These are phyloP conservation scores for Sphenodon punctatus DNA, from an alignment of 2,797 vertebrate genomes.

Conservation along the genomic window DNA sequence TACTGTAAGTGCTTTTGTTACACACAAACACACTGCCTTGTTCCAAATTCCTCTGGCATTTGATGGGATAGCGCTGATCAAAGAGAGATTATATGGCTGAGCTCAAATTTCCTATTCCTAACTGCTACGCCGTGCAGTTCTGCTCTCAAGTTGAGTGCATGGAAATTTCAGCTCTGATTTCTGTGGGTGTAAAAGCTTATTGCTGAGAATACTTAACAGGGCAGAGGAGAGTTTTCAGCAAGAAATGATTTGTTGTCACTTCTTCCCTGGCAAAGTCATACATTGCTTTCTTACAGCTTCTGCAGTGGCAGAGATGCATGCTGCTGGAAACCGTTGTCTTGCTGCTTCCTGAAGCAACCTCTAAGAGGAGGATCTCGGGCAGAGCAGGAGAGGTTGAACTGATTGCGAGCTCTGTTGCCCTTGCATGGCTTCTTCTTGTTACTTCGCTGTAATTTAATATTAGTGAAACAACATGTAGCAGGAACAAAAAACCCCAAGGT, in stretches of 20 bases:
- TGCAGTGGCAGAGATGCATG: not conserved
- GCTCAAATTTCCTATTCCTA: not conserved
- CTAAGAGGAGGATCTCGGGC: not conserved
- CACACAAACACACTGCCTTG: rapidly evolving
- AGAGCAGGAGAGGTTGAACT: rapidly evolving
- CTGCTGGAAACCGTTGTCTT: not conserved
- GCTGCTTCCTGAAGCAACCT: not conserved
- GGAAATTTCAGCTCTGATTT: not conserved
- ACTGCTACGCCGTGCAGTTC: not conserved
- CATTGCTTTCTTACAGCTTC: not conserved
- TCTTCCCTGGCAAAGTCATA: not conserved
- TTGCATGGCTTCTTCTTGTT: not conserved
- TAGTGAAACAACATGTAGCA: not conserved
- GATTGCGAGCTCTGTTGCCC: not conserved
- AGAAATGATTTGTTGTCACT: not conserved
- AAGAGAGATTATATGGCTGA: not conserved
- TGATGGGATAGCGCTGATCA: not conserved
- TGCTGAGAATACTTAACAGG: too few species aligned
- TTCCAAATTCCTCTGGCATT: not conserved
- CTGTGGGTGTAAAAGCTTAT: too few species aligned
- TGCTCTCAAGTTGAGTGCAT: not conserved
- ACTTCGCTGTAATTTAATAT: not conserved
- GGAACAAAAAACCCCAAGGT: not conserved
- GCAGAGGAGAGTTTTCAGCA: rapidly evolving
- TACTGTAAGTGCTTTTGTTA: not conserved